Evolutionary conservation across 2,113 vertebrate genomes (phyloP), one percentile per base, ranked within the genome.

Genomic region (Mustela lutreola): DNA sequence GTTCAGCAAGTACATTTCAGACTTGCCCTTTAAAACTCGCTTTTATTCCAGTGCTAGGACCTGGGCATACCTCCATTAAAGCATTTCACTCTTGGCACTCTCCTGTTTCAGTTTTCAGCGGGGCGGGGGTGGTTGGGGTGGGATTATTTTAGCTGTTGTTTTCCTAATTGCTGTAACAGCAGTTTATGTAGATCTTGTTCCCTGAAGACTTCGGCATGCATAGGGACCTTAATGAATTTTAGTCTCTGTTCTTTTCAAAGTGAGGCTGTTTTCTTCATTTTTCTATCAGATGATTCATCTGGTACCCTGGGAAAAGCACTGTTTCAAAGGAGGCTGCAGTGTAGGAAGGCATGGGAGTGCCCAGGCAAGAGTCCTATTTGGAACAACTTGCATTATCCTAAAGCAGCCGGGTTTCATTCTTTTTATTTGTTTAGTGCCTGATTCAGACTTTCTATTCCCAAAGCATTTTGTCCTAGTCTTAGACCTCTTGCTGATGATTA

Each of bases 1-100:
- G 86, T 94, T 94, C 31, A 63, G 24, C 0, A 1, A 97, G 80
- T 85, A 26, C 48, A 48, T 97, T 98, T 97, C 78, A 97, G 92
- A 93, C 78, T 76, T 97, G 81, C 60, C 67, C 56, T 97, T 97
- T 96, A 73, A 79, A 96, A 89, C 89, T 56, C 6, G 19, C 67
- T 76, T 97, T 95, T 50, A 94, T 95, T 96, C 75, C 62, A 67
- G 67, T 73, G 60, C 81, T 62, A 42, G 85, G 92, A 95, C 22
- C 18, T 50, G 65, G 94, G 94, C 92, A 76, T 42, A 50, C 50
- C 58, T 86, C 95, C 88, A 83, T 80, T 12, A 70, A 76, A 75
- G 73, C 56, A 21, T 78, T 94, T 95, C 58, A 33, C 67, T 93
- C 73, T 91, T 91, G 88, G 80, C 76, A 31, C 14, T 53, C 39